A percentile compares a stretch with the other conserved stretches of the same genome.
Evolutionary conservation across 2,113 vertebrate species (phyloP).

Genomic region (Syrrhaptes paradoxus): DNA sequence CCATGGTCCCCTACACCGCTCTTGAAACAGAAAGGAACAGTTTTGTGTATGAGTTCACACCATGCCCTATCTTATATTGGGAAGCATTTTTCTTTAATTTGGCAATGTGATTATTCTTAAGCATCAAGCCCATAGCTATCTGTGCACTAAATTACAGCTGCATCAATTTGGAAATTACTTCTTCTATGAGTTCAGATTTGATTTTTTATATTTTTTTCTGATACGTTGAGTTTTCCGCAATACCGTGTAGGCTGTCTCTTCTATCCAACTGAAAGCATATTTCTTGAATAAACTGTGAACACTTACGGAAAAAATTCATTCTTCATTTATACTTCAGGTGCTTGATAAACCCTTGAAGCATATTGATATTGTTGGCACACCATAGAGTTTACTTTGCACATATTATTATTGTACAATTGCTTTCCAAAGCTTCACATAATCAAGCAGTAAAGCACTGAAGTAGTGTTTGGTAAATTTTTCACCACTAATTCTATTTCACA

Average conservation of each 20-base stretch:
- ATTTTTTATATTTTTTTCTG: not conserved
- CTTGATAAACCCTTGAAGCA: constrained; percentile 16
- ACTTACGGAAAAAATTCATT: constrained; percentile 18
- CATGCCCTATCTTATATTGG: not conserved
- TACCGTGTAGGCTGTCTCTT: not conserved
- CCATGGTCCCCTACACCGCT: not conserved
- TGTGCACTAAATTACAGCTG: not conserved
- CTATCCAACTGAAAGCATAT: not conserved
- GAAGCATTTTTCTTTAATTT: not conserved
- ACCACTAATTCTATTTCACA: constrained; percentile 31
- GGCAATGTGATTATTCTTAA: not conserved
- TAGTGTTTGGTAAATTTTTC: constrained; percentile 41
- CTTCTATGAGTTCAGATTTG: not conserved
- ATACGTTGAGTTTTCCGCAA: not conserved
- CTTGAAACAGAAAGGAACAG: not conserved
- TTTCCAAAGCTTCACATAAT: constrained; percentile 42
- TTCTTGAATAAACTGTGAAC: constrained; percentile 27
- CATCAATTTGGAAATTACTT: not conserved
- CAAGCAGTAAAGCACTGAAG: not conserved
- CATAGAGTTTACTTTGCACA: not conserved
- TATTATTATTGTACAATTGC: constrained; percentile 24
- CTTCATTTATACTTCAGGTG: constrained; percentile 25
- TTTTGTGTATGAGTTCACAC: not conserved
- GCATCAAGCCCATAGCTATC: not conserved
- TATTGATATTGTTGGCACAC: not conserved